phyloP scores from a whole-genome alignment of 2,888 invertebrate species.

The Leptothorax acervorum region DNA sequence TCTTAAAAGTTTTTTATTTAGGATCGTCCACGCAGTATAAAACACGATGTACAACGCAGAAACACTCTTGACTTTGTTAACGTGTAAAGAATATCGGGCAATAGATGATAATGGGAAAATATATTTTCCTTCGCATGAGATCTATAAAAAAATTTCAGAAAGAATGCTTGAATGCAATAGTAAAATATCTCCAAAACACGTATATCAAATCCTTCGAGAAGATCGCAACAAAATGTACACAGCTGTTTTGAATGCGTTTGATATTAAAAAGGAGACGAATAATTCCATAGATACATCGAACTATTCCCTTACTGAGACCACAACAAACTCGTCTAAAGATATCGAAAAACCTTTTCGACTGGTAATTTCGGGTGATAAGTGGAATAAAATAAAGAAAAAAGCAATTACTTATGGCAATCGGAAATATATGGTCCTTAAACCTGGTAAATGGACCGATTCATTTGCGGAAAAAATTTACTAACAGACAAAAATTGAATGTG shows the following conservation, averaged over 20 bases:
- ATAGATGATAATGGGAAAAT: constrained; percentile 6
- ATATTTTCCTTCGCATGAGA: constrained; percentile 4
- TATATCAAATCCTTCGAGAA: neutral
- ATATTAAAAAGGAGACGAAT: neutral
- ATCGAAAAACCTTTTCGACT: neutral
- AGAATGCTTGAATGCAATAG: constrained; percentile 2
- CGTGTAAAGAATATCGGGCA: neutral
- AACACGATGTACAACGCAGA: neutral
- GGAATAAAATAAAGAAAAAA: neutral
- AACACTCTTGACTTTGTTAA: neutral
- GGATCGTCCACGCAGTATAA: neutral
- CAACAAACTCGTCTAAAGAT: neutral
- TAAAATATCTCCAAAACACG: neutral
- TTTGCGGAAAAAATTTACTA: constrained; percentile 5
- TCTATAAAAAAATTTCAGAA: constrained; percentile 1
- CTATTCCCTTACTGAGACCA: neutral
- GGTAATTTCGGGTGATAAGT: neutral
- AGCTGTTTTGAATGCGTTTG: neutral
- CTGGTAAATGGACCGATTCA: neutral
- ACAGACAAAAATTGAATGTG: constrained; percentile 6
- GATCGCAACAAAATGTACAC: neutral
- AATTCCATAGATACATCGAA: neutral
- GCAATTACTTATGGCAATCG: neutral
- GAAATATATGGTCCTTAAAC: neutral
- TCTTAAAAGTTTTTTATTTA: neutral